These are phyloP conservation scores for Trichopoda pennipes DNA, from an alignment of 2,888 invertebrate genomes.

Conservation along the genomic window DNA sequence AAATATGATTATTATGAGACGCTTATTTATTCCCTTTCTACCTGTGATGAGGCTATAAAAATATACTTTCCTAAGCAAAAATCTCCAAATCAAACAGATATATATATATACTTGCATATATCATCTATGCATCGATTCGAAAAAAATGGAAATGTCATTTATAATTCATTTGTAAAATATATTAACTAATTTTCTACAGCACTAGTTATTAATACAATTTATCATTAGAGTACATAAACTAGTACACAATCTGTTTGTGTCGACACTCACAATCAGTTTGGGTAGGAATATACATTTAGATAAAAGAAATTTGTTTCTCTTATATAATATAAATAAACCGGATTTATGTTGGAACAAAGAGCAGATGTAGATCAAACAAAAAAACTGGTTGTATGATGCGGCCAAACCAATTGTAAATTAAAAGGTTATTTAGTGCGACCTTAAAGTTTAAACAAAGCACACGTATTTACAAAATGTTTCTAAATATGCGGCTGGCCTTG, in stretches of 20 bases:
- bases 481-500: constrained; percentile 68
- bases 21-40: too few species aligned
- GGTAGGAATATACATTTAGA: background rate
- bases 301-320: background rate
- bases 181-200: too few species aligned
- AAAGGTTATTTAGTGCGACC: constrained; percentile 65
- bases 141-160: too few species aligned
- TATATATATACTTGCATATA: too few species aligned
- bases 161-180: too few species aligned
- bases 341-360: constrained; percentile 27
- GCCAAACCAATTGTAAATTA: constrained; percentile 54
- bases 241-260: background rate
- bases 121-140: too few species aligned
- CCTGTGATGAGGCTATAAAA: too few species aligned
- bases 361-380: constrained; percentile 36
- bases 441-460: constrained; percentile 58
- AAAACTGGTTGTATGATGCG: constrained; percentile 40
- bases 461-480: constrained; percentile 65
- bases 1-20: too few species aligned
- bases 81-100: too few species aligned
- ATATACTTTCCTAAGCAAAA: too few species aligned
- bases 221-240: background rate
- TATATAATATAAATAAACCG: constrained; percentile 4
- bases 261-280: too few species aligned
- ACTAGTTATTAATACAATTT: too few species aligned